Percentiles rank a stretch among this genome's conserved stretches.
Evolutionary conservation across 2,113 vertebrate species (phyloP).

Genomic region (Catharus bicknelli): DNA sequence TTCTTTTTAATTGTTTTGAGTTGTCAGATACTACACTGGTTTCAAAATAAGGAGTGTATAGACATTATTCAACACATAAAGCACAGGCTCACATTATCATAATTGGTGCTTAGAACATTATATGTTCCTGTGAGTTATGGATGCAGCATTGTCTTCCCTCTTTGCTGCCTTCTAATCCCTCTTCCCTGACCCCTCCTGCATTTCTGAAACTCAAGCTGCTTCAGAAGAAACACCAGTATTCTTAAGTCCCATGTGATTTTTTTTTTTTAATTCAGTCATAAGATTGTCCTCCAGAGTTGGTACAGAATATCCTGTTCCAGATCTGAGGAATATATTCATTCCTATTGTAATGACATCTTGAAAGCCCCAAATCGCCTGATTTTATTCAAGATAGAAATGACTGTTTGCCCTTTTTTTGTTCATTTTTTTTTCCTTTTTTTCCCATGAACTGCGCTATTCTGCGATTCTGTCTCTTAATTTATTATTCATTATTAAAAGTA

Average conservation of each 20-base stretch:
- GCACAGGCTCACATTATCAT: background rate
- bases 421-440: background rate
- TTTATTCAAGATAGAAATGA: background rate
- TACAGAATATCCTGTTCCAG: conserved; percentile 13
- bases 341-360: background rate
- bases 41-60: background rate
- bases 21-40: background rate
- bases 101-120: background rate
- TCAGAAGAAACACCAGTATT: background rate
- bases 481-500: background rate
- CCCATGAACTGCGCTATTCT: too few species aligned
- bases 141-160: background rate
- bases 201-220: background rate
- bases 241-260: background rate
- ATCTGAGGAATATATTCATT: background rate
- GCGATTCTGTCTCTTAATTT: background rate
- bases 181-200: background rate
- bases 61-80: background rate
- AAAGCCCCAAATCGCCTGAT: background rate
- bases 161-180: background rate
- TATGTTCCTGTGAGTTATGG: background rate
- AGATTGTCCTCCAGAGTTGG: background rate
- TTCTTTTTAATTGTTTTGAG: background rate
- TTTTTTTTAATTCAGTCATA: background rate
- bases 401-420: background rate